Evolutionary conservation across 2,888 invertebrate species (phyloP).

Genomic region (Drosophila pseudotakahashii): DNA sequence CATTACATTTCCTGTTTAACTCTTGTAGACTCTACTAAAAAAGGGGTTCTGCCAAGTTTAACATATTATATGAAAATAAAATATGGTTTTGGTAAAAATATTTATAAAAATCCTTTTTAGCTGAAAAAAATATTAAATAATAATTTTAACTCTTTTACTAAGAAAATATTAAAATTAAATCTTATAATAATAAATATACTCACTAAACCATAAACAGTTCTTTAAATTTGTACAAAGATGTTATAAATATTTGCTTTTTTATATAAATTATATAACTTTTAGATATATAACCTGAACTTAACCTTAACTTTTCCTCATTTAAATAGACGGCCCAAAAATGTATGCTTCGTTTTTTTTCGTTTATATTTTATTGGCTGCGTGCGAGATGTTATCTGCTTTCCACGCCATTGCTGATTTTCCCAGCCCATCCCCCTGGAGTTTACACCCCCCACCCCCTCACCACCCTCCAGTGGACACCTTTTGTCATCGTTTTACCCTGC

Average conservation of each 20-base stretch:
- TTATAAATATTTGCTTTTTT: too few species aligned
- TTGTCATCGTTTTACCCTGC: constrained; percentile 72
- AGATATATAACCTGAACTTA: too few species aligned
- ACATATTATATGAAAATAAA: too few species aligned
- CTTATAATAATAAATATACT: too few species aligned
- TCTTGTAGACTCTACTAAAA: constrained; percentile 1
- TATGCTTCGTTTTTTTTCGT: constrained; percentile 45
- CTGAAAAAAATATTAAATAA: too few species aligned
- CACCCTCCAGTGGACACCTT: constrained; percentile 61
- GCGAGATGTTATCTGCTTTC: constrained; percentile 68
- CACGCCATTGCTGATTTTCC: constrained; percentile 54
- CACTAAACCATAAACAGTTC: too few species aligned
- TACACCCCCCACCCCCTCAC: neutral
- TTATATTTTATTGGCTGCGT: constrained; percentile 31
- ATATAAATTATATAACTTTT: too few species aligned
- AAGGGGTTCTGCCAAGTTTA: neutral
- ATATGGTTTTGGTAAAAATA: too few species aligned
- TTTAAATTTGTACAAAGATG: too few species aligned
- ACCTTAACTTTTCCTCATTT: neutral
- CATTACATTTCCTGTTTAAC: constrained; percentile 7
- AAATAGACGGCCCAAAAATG: constrained; percentile 42
- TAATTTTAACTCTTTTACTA: too few species aligned
- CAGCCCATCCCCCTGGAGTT: neutral
- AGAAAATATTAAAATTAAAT: too few species aligned
- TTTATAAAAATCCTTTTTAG: too few species aligned